A percentile compares a stretch with the other conserved stretches of the same genome.
These are phyloP conservation scores for Tetrapedia diversipes DNA, from an alignment of 2,888 invertebrate genomes.

Conservation along the genomic window DNA sequence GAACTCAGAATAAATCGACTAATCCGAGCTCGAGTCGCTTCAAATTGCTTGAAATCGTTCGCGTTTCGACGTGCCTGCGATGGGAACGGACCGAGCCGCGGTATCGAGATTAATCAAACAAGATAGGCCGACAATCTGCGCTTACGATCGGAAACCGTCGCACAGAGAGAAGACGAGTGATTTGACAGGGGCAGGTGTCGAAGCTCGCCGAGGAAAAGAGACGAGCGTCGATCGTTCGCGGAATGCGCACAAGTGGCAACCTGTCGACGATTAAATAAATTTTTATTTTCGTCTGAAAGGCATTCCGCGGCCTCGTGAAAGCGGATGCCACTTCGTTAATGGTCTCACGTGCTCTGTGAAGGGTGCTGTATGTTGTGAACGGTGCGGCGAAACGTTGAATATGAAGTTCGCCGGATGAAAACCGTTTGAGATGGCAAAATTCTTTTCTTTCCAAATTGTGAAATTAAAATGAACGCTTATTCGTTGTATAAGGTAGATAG, in stretches of 20 bases:
- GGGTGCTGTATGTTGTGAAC: neutral
- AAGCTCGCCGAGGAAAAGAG: conserved; percentile 33
- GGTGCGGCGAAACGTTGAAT: neutral
- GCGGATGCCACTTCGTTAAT: conserved; percentile 9
- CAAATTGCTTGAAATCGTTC: neutral
- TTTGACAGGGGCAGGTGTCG: conserved; percentile 51
- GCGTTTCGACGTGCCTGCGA: neutral
- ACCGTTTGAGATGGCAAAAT: neutral
- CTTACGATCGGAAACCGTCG: conserved; percentile 45
- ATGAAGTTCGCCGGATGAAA: neutral
- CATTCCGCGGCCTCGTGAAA: conserved; percentile 19
- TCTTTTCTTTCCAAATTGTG: neutral
- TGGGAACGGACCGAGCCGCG: conserved; percentile 1
- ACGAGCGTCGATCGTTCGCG: neutral
- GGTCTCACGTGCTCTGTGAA: neutral
- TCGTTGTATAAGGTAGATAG: neutral
- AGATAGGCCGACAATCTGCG: conserved; percentile 42
- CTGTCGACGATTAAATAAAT: conserved; percentile 37
- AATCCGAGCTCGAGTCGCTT: neutral
- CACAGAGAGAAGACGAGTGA: conserved; percentile 38
- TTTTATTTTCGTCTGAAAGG: conserved; percentile 23
- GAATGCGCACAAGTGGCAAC: conserved; percentile 30
- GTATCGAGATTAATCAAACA: conserved; percentile 54
- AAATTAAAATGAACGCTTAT: neutral
- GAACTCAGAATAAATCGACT: no score